Percentiles rank a stretch among this genome's conserved stretches.
Evolutionary conservation across 2,888 invertebrate genomes (phyloP).

Genomic region (Scaptomyza tumidula): DNA sequence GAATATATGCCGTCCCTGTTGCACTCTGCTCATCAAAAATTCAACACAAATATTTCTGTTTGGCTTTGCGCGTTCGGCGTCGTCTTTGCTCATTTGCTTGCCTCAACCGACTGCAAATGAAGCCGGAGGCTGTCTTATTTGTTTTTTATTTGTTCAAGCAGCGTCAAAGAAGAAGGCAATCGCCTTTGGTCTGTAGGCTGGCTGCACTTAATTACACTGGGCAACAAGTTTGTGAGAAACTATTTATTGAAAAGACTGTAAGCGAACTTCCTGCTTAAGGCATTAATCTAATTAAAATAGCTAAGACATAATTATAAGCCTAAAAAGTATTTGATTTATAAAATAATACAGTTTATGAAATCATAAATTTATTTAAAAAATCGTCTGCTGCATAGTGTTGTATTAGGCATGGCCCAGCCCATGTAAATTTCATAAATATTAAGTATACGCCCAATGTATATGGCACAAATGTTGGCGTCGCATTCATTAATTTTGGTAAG

Average conservation of each 20-base stretch:
- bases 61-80: conserved; percentile 33
- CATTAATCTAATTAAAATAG: not conserved
- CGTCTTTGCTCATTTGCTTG: conserved; percentile 73
- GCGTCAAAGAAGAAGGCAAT: conserved; percentile 33
- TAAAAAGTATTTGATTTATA: conserved; percentile 1
- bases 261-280: not conserved
- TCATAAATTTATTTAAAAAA: not conserved
- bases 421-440: conserved; percentile 68
- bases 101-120: conserved; percentile 57
- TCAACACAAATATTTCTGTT: conserved; percentile 37
- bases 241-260: not conserved
- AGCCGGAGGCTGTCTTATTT: conserved; percentile 51
- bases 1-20: conserved; percentile 8
- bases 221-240: conserved; percentile 34
- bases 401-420: conserved; percentile 61
- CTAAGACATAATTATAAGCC: not conserved
- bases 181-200: conserved; percentile 36
- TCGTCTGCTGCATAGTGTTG: conserved; percentile 50
- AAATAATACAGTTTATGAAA: not conserved
- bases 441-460: conserved; percentile 66
- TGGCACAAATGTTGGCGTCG: conserved; percentile 42
- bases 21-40: conserved; percentile 41
- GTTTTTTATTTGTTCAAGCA: conserved; percentile 29
- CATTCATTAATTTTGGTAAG: conserved; percentile 50
- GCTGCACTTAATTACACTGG: conserved; percentile 68